Conservation (phyloP, 2,888 invertebrate genomes). For the Lasioglossum oenotherae region DNA sequence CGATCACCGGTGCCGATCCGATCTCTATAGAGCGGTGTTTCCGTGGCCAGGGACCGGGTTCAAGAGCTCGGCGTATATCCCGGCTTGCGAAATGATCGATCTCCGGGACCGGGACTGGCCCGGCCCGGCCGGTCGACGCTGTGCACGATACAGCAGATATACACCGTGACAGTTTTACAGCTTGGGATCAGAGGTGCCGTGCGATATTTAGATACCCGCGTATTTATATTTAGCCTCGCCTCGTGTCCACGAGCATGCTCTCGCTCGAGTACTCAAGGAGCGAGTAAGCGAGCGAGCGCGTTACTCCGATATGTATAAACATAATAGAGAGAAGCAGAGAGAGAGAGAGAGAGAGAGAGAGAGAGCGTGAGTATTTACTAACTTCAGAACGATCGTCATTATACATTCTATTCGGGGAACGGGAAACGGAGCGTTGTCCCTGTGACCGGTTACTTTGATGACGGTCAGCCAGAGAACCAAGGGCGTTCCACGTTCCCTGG, state of each 20-base stretch:
- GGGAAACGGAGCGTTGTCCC: constrained; percentile 31
- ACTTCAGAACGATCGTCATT: constrained; percentile 26
- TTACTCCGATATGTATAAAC: constrained; percentile 42
- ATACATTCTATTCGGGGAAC: constrained; percentile 52
- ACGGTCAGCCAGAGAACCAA: constrained; percentile 21
- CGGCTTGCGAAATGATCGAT: constrained; percentile 25
- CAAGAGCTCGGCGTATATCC: background rate
- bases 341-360: background rate
- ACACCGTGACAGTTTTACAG: constrained; percentile 25
- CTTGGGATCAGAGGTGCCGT: constrained; percentile 45
- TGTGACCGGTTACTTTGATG: constrained; percentile 25
- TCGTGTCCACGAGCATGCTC: constrained; percentile 12
- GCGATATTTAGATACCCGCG: constrained; percentile 57
- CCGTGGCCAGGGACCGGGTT: background rate
- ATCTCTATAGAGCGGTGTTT: constrained; percentile 14
- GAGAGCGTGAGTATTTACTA: constrained; percentile 36
- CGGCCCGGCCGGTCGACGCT: background rate
- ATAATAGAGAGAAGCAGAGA: constrained; percentile 25
- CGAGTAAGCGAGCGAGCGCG: constrained; percentile 17
- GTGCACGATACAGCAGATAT: constrained; percentile 18
- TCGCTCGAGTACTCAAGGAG: background rate
- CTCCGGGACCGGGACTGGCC: background rate
- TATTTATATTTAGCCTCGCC: constrained; percentile 58
- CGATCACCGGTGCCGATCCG: constrained; percentile 6
- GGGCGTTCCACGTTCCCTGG: constrained; percentile 26